Percentiles rank a stretch among this genome's conserved stretches.
phyloP scores from a whole-genome alignment of 2,797 vertebrate genomes.

The Ammospiza maritima region DNA sequence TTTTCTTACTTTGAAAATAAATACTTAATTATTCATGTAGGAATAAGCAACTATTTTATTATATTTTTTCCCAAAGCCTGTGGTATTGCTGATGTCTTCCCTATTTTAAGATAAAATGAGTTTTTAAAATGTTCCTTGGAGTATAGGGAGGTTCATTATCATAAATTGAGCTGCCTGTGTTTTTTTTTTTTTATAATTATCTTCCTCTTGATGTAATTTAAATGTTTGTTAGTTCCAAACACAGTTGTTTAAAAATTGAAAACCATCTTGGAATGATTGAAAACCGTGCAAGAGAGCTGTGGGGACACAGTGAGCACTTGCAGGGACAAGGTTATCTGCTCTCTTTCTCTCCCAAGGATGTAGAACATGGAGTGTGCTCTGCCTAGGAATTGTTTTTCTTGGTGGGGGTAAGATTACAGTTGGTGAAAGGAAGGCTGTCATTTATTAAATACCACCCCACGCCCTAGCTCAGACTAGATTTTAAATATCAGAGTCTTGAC shows the following conservation, averaged over 20 bases:
- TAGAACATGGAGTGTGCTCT: neutral
- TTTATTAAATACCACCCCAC: neutral
- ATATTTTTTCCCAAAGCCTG: neutral
- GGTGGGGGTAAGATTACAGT: neutral
- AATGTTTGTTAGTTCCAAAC: neutral
- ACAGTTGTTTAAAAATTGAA: neutral
- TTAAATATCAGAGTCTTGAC: neutral
- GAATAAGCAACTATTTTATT: neutral
- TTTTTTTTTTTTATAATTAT: neutral
- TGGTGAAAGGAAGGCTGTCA: neutral
- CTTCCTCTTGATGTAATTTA: neutral
- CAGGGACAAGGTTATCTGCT: neutral
- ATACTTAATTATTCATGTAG: slow-evolving; percentile 26
- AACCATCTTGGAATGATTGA: neutral
- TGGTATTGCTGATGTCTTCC: neutral
- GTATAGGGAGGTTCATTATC: neutral
- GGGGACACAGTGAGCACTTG: neutral
- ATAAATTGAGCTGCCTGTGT: neutral
- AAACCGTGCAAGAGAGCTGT: neutral
- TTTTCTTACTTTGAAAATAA: slow-evolving; percentile 8
- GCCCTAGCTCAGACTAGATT: neutral
- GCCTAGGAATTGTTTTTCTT: neutral
- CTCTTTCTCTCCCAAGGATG: neutral
- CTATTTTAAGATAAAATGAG: slow-evolving; percentile 4
- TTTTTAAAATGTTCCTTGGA: slow-evolving; percentile 29